These are phyloP conservation scores for Merodon equestris DNA, from an alignment of 2,888 invertebrate species.

Conservation along the genomic window DNA sequence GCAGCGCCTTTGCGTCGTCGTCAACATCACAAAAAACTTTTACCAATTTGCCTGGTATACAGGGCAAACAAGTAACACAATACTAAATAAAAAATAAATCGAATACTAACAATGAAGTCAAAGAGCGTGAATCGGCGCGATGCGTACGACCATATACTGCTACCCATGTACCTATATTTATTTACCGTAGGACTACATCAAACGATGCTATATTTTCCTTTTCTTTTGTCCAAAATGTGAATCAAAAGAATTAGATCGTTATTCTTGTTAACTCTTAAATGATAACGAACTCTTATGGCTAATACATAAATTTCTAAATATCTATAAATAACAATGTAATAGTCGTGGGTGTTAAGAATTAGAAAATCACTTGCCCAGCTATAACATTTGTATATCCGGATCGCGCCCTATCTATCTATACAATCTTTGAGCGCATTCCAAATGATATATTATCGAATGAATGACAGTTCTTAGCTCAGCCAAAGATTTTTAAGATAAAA, in stretches of 20 bases:
- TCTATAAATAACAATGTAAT: slow-evolving; percentile 46
- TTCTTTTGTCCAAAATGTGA: too few relatives aligned
- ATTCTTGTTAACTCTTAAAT: too few relatives aligned
- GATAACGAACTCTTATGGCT: too few relatives aligned
- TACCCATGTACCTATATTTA: slow-evolving; percentile 12
- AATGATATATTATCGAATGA: slow-evolving; percentile 31
- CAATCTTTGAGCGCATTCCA: slow-evolving; percentile 26
- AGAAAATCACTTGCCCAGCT: slow-evolving; percentile 51
- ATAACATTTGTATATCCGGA: slow-evolving; percentile 44
- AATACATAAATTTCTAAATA: slow-evolving; percentile 19
- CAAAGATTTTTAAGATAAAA: slow-evolving; percentile 37
- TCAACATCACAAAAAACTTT: slow-evolving; percentile 59
- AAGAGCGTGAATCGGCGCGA: slow-evolving; percentile 17
- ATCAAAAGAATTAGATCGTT: too few relatives aligned
- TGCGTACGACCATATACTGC: not conserved
- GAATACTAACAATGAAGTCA: slow-evolving; percentile 33
- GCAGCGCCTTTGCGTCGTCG: slow-evolving; percentile 60
- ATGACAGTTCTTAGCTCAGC: slow-evolving; percentile 25
- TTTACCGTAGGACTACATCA: slow-evolving; percentile 15
- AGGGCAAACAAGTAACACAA: not conserved
- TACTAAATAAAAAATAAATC: not conserved
- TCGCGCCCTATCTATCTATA: slow-evolving; percentile 30
- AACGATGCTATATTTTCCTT: too few relatives aligned
- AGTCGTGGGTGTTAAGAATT: slow-evolving; percentile 53
- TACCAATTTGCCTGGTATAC: slow-evolving; percentile 42